These are phyloP conservation scores for Diplolepis rosae DNA, from an alignment of 2,888 invertebrate species.

Conservation along the genomic window DNA sequence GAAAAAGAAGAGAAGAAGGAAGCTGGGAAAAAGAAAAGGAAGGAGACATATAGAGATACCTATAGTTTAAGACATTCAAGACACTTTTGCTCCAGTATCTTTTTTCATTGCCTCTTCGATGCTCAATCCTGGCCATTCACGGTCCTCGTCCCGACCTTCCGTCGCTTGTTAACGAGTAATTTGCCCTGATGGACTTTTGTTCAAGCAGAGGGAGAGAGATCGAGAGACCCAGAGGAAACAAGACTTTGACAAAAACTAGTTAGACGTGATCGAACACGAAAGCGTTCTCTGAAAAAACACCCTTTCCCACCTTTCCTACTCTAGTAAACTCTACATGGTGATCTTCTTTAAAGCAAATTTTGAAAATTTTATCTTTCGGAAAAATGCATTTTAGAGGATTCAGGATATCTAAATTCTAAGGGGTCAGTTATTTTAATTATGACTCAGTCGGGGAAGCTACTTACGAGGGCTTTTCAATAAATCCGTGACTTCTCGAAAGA, in stretches of 20 bases:
- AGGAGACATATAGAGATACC: not conserved
- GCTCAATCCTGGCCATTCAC: conserved; percentile 32
- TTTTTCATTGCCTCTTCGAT: conserved; percentile 33
- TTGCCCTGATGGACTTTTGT: conserved; percentile 8
- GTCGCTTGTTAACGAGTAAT: conserved; percentile 17
- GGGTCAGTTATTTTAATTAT: not conserved
- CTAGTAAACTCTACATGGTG: not conserved
- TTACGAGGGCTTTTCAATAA: not conserved
- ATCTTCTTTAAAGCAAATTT: not conserved
- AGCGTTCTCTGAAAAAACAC: not conserved
- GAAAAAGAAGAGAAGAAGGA: not conserved
- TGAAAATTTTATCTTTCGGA: not conserved
- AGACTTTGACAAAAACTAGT: conserved; percentile 12
- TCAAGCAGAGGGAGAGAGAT: conserved; percentile 1
- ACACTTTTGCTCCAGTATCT: conserved; percentile 17
- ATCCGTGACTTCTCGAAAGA: no score
- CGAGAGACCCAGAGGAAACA: conserved; percentile 1
- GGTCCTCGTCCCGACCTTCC: conserved; percentile 13
- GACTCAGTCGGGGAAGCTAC: not conserved
- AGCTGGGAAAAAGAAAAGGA: not conserved
- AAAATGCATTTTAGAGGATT: not conserved
- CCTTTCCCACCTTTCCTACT: not conserved
- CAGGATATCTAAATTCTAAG: not conserved
- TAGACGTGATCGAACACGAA: not conserved
- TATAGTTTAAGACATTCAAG: not conserved